Evolutionary conservation across 2,113 vertebrate genomes (phyloP).

Genomic region (Thunnus maccoyii): DNA sequence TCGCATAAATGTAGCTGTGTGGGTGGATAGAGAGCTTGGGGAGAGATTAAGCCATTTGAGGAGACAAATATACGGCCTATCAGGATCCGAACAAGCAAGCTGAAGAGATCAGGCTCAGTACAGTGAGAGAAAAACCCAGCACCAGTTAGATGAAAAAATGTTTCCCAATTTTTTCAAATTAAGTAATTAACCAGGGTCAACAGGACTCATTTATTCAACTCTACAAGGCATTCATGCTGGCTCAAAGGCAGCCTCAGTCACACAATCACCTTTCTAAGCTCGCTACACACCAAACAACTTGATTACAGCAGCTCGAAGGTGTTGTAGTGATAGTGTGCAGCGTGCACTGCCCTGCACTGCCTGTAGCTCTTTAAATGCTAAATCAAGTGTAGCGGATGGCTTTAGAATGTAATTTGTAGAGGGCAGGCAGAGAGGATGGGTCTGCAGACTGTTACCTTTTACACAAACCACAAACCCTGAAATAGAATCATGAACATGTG

Average conservation of each 20-base stretch:
- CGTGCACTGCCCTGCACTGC: slow-evolving; percentile 1
- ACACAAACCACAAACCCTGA: neutral
- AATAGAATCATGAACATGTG: neutral
- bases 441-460: neutral
- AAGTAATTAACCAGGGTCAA: slow-evolving; percentile 48
- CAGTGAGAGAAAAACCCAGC: slow-evolving; percentile 33
- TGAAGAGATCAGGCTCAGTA: slow-evolving; percentile 24
- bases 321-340: slow-evolving; percentile 40
- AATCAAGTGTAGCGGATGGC: slow-evolving; percentile 59
- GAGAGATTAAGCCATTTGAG: slow-evolving; percentile 58
- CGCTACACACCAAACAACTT: slow-evolving; percentile 54
- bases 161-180: slow-evolving; percentile 53
- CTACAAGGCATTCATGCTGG: slow-evolving; percentile 58
- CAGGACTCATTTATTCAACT: slow-evolving; percentile 64
- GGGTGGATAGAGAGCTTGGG: slow-evolving; percentile 60
- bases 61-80: slow-evolving; percentile 43
- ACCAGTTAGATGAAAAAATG: slow-evolving; percentile 55
- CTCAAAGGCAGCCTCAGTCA: slow-evolving; percentile 50
- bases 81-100: slow-evolving; percentile 37
- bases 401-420: slow-evolving; percentile 59
- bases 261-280: slow-evolving; percentile 60
- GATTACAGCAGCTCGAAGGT: slow-evolving; percentile 60
- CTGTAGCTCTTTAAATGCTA: slow-evolving; percentile 48
- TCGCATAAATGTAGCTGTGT: slow-evolving; percentile 57
- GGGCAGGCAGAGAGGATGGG: slow-evolving; percentile 15